phyloP scores from a whole-genome alignment of 2,113 vertebrate genomes.

The Vombatus ursinus region DNA sequence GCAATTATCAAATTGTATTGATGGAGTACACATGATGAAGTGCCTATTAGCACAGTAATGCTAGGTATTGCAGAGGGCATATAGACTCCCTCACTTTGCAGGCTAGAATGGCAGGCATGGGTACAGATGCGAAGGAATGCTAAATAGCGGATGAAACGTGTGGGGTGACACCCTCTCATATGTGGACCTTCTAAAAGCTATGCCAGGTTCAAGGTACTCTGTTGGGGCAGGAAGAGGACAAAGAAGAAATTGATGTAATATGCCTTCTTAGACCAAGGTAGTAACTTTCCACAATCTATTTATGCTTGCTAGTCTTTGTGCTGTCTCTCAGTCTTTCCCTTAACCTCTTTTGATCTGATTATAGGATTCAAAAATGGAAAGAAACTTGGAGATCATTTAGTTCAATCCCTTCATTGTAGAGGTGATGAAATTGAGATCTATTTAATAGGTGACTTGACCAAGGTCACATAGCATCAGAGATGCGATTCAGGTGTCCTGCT shows the following conservation, averaged over 20 bases:
- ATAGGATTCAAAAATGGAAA: background rate
- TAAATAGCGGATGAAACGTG: background rate
- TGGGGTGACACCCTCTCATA: background rate
- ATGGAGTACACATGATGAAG: background rate
- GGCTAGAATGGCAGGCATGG: background rate
- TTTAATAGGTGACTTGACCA: background rate
- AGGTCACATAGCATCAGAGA: background rate
- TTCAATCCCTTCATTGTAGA: background rate
- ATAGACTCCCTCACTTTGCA: background rate
- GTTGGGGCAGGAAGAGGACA: background rate
- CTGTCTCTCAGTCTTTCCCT: background rate
- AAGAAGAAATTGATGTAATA: background rate
- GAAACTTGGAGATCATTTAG: background rate
- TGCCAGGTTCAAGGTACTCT: background rate
- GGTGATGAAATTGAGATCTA: background rate
- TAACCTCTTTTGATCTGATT: background rate
- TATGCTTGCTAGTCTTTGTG: background rate
- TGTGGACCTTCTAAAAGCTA: background rate
- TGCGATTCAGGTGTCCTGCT: background rate
- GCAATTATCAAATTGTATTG: background rate
- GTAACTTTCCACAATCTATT: background rate
- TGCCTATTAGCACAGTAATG: background rate
- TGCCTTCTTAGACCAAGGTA: background rate
- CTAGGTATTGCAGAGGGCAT: background rate
- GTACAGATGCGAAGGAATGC: background rate